Evolutionary conservation across 92 coral and sea anemone species (phyloP).

Genomic region (Phenganax marumi): DNA sequence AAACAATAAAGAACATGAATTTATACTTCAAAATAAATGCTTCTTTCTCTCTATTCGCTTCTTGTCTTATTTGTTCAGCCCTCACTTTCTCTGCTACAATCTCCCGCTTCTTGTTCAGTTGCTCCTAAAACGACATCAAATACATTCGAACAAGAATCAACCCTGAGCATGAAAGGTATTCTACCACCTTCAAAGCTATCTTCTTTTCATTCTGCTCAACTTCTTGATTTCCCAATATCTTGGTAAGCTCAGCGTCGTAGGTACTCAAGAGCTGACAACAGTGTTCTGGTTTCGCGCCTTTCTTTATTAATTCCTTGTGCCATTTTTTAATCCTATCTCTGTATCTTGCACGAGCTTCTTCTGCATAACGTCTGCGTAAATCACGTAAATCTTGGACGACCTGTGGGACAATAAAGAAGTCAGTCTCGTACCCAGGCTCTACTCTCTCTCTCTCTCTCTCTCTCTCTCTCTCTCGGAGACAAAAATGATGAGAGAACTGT

Average conservation of each 20-base stretch:
- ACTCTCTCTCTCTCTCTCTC: no score
- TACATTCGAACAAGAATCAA: not conserved
- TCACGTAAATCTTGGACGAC: conserved; percentile 74
- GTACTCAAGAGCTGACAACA: conserved; percentile 9
- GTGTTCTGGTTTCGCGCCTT: conserved; percentile 55
- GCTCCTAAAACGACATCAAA: conserved; percentile 52
- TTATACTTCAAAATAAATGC: conserved; percentile 45
- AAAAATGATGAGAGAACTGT: no score
- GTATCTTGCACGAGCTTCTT: conserved; percentile 62
- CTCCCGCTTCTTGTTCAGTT: conserved; percentile 70
- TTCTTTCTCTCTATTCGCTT: conserved; percentile 76
- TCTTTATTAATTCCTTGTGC: conserved; percentile 70
- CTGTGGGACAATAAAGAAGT: conserved; percentile 41
- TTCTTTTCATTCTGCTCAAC: conserved; percentile 23
- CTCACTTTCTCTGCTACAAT: conserved; percentile 61
- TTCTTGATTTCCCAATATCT: conserved; percentile 23
- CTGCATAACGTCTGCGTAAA: conserved; percentile 59
- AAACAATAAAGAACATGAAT: no score
- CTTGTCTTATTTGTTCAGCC: conserved; percentile 76
- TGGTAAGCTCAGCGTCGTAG: conserved; percentile 30
- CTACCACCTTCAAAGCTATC: conserved; percentile 14
- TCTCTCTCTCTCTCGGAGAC: no score
- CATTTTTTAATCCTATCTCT: conserved; percentile 65
- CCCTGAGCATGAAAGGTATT: not conserved
- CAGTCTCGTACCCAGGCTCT: not conserved